Evolutionary conservation across 2,113 vertebrate species (phyloP).

Genomic region (Camelus bactrianus): DNA sequence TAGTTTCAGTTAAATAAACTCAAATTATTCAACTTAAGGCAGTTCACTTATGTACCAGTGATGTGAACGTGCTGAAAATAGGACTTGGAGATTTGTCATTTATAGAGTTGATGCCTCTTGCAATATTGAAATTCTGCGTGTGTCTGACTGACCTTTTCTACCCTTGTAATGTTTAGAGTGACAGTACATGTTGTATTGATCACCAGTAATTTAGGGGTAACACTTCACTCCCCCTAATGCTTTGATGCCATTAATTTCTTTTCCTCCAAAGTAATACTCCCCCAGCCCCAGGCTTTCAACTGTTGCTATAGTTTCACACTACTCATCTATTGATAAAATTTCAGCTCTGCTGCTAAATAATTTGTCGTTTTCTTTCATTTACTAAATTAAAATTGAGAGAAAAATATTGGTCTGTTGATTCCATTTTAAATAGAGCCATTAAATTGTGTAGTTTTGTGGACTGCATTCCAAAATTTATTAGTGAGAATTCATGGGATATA

Average conservation of each 20-base stretch:
- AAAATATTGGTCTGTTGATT: slow-evolving; percentile 12
- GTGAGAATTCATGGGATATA: neutral
- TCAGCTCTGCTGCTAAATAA: slow-evolving; percentile 14
- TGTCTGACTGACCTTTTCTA: neutral
- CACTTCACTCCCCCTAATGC: neutral
- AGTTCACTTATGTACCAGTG: neutral
- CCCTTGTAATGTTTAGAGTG: neutral
- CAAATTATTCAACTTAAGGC: neutral
- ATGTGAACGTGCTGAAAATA: neutral
- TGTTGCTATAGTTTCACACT: neutral
- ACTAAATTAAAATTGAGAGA: slow-evolving; percentile 30
- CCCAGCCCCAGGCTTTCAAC: neutral
- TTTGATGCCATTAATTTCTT: slow-evolving; percentile 12
- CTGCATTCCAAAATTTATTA: neutral
- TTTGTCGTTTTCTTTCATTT: slow-evolving; percentile 26
- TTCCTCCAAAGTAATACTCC: neutral
- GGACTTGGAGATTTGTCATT: neutral
- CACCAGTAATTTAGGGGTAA: neutral
- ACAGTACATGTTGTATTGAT: slow-evolving; percentile 23
- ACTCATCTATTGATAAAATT: neutral
- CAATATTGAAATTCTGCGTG: slow-evolving; percentile 36
- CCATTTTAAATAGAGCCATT: slow-evolving; percentile 30
- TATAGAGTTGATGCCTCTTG: slow-evolving; percentile 20
- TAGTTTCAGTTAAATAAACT: slow-evolving; percentile 39
- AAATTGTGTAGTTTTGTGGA: neutral